Percentiles rank a stretch among this genome's conserved stretches.
phyloP scores from a whole-genome alignment of 2,888 invertebrate species.

The Acronicta aceris region DNA sequence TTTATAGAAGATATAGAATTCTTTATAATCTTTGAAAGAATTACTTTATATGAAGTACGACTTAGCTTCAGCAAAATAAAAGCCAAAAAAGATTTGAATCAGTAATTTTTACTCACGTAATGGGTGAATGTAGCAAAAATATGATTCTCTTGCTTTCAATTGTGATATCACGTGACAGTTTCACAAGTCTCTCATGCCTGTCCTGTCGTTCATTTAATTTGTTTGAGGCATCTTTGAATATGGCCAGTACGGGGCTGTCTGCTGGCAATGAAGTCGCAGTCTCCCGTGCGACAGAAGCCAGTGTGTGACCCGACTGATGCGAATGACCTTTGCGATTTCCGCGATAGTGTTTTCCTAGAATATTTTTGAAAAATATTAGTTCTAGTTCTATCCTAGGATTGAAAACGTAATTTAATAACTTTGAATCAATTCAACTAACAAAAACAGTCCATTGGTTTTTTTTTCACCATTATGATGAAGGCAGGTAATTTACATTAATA shows the following conservation, averaged over 20 bases:
- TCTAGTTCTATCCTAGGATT: too few species aligned
- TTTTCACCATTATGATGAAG: too few species aligned
- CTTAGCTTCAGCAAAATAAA: too few species aligned
- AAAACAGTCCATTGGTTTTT: too few species aligned
- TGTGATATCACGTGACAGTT: conserved; percentile 94
- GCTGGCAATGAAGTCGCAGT: conserved; percentile 69
- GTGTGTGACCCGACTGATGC: conserved; percentile 56
- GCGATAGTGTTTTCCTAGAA: conserved; percentile 70
- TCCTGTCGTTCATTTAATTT: conserved; percentile 94
- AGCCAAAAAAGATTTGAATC: too few species aligned
- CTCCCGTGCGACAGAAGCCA: conserved; percentile 75
- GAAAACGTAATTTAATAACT: too few species aligned
- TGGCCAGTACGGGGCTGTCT: conserved; percentile 88
- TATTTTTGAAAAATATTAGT: too few species aligned
- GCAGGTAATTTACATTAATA: too few species aligned
- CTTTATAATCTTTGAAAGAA: too few species aligned
- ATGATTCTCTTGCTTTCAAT: conserved; percentile 97
- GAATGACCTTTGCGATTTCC: conserved; percentile 60
- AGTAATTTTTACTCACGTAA: conserved; percentile 77
- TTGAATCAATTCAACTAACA: too few species aligned
- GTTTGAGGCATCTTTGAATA: conserved; percentile 90
- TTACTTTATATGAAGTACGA: too few species aligned
- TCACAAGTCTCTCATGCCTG: conserved; percentile 94
- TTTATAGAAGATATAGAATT: too few species aligned
- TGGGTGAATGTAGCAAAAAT: conserved; percentile 94